Conservation (phyloP, 2,888 invertebrate genomes). For the Spodoptera picta region DNA sequence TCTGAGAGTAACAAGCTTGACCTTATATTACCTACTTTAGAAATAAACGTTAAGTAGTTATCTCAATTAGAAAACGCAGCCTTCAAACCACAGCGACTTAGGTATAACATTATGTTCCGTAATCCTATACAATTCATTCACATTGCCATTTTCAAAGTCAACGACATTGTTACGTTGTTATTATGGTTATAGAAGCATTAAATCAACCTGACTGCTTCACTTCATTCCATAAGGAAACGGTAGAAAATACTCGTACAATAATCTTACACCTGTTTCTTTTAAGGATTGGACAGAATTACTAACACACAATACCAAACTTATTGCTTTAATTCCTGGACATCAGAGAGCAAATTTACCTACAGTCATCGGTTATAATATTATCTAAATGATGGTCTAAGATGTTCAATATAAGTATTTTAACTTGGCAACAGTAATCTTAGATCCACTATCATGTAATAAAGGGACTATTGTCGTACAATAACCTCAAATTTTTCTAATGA, state of each 20-base stretch:
- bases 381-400: too few species aligned
- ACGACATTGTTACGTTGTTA: slow-evolving; percentile 52
- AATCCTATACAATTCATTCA: slow-evolving; percentile 45
- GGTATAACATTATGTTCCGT: slow-evolving; percentile 27
- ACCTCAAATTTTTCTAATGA: too few species aligned
- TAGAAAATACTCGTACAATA: slow-evolving; percentile 35
- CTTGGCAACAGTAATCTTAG: too few species aligned
- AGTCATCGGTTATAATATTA: too few species aligned
- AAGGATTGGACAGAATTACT: background rate
- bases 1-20: too few species aligned
- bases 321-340: background rate
- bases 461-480: too few species aligned
- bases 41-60: background rate
- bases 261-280: too few species aligned
- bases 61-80: slow-evolving; percentile 30
- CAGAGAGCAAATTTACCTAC: too few species aligned
- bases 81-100: slow-evolving; percentile 14
- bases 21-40: too few species aligned
- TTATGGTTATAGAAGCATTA: slow-evolving; percentile 44
- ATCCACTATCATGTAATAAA: too few species aligned
- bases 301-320: background rate
- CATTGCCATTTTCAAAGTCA: slow-evolving; percentile 50
- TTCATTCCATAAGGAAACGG: slow-evolving; percentile 40
- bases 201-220: slow-evolving; percentile 39
- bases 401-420: too few species aligned